Evolutionary conservation across 2,113 vertebrate species (phyloP), one percentile per base, ranked within the genome.

Genomic region (Canis aureus): DNA sequence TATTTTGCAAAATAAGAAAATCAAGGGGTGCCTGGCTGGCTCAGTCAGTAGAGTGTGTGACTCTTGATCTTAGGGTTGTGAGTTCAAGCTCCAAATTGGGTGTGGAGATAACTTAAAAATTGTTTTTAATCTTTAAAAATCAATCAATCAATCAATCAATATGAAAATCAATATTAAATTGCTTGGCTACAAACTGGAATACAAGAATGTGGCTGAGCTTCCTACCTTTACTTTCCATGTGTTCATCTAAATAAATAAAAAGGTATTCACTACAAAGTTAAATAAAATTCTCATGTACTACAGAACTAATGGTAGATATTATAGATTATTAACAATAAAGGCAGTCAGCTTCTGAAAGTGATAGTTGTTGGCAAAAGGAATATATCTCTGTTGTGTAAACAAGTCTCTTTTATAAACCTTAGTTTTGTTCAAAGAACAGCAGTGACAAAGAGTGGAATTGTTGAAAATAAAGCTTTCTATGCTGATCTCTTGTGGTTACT

Each of bases 1-100:
- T 35, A 38, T 57, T 93, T 92, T 82, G n/a, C 11, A 76, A 92
- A 74, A 85, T 67, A 38, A 76, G 60, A 96, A 94, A 69, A 74
- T 81, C 64, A 81, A 76, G 13, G 13, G 13, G 13, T 2, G 23
- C 8, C 43, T 76, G 73, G 73, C 23, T 76, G 25, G 43, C 73
- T 51, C 43, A 49, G 73, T 27, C 43, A 27, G 12, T 51, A 76
- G 23, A 76, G 73, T 27, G 49, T 13, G 23, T 0, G 7, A 76
- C 43, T 27, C 25, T 51, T 49, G 73, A 49, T 49, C 73, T 76
- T 38, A 76, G 12, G 23, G 73, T 49, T 76, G 25, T 49, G 43
- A 76, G 38, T 76, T 76, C 23, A 15, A 76, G 73, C 73, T 23
- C 38, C 73, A 49, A 12, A 4, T 23, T 76, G 38, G 73, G 25